phyloP scores from a whole-genome alignment of 2,888 invertebrate species.

The Notodonta ziczac region DNA sequence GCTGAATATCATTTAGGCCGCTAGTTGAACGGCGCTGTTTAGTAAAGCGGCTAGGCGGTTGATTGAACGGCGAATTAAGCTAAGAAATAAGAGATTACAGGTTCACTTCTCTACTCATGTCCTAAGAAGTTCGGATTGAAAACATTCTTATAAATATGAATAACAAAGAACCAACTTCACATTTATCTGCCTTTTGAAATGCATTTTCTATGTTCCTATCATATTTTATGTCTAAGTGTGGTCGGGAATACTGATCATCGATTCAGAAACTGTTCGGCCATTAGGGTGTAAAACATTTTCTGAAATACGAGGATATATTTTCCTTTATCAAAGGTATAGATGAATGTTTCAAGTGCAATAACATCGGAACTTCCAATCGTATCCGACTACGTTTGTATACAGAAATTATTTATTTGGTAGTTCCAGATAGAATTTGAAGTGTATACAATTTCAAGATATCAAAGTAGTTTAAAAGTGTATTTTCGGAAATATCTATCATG shows the following conservation, averaged over 20 bases:
- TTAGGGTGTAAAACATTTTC: background rate
- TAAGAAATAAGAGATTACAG: no score
- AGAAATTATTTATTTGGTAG: background rate
- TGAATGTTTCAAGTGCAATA: slow-evolving; percentile 3
- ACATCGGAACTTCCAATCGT: background rate
- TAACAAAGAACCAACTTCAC: no score
- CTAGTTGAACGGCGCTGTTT: no score
- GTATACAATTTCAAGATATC: background rate
- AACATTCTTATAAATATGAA: no score
- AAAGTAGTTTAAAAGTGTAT: no score
- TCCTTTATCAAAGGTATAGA: background rate
- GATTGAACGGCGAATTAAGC: no score
- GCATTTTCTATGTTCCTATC: background rate
- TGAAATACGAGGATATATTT: background rate
- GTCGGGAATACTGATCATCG: background rate
- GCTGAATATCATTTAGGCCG: no score
- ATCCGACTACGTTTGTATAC: background rate
- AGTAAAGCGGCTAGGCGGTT: no score
- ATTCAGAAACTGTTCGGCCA: slow-evolving; percentile 2
- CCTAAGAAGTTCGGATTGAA: no score
- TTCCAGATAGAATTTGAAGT: background rate
- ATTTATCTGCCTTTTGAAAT: no score
- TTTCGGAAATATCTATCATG: background rate
- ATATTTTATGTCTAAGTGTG: background rate
- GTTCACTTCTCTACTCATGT: no score